These are phyloP conservation scores for Limnephilus rhombicus DNA, from an alignment of 2,888 invertebrate species.

Conservation along the genomic window DNA sequence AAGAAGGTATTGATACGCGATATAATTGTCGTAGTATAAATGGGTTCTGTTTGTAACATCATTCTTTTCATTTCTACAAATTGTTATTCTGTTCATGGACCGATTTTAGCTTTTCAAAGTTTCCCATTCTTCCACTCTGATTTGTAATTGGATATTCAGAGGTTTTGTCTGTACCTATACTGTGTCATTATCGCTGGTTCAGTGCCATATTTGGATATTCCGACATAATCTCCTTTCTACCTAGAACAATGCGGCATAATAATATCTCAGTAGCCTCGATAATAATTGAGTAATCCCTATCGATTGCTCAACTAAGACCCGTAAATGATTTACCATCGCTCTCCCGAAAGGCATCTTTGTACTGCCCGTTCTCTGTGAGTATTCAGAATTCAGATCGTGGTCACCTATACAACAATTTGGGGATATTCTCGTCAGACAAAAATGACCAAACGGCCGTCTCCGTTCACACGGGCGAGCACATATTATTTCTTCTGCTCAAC, in stretches of 20 bases:
- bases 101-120: too few species aligned
- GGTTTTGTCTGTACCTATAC: background rate
- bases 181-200: background rate
- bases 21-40: too few species aligned
- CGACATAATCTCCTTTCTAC: too few species aligned
- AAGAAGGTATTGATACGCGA: too few species aligned
- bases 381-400: slow-evolving; percentile 7
- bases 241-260: too few species aligned
- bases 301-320: background rate
- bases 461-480: slow-evolving; percentile 19
- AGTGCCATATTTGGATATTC: background rate
- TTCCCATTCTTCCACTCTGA: too few species aligned
- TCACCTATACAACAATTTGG: background rate
- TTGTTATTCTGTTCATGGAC: too few species aligned
- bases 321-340: background rate
- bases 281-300: background rate
- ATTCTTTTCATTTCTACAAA: too few species aligned
- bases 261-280: background rate
- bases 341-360: background rate
- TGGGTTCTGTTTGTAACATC: too few species aligned
- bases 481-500: background rate
- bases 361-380: background rate
- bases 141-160: background rate
- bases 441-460: background rate
- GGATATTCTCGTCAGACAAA: slow-evolving; percentile 2